phyloP scores from a whole-genome alignment of 1,140 invertebrate genomes.

The Drosophila cardini region DNA sequence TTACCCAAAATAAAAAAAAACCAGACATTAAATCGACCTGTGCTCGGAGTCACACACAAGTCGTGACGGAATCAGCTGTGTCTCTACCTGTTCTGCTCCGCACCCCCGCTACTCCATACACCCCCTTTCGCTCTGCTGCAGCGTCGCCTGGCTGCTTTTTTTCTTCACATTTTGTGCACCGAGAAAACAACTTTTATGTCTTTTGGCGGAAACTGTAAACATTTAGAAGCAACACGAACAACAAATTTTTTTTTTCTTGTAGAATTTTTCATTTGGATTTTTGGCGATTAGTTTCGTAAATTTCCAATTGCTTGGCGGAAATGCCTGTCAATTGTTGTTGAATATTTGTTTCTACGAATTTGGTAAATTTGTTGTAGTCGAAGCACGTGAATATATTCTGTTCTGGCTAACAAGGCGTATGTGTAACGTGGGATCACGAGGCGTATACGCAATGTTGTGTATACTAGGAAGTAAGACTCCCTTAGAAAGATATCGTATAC shows the following conservation, averaged over 20 bases:
- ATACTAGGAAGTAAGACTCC: slow-evolving; percentile 27
- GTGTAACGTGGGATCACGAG: slow-evolving; percentile 38
- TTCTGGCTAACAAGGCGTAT: slow-evolving; percentile 55
- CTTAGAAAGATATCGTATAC: not conserved
- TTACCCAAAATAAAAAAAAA: slow-evolving; percentile 34
- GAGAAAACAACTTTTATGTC: slow-evolving; percentile 50
- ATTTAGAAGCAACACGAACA: slow-evolving; percentile 29
- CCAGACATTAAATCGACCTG: slow-evolving; percentile 29
- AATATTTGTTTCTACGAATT: slow-evolving; percentile 19
- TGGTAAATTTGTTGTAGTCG: slow-evolving; percentile 2
- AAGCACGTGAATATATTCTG: slow-evolving; percentile 50
- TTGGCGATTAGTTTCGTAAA: slow-evolving; percentile 38
- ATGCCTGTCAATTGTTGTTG: slow-evolving; percentile 68
- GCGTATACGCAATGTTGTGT: slow-evolving; percentile 27
- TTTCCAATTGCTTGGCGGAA: slow-evolving; percentile 64
- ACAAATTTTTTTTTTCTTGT: slow-evolving; percentile 36
- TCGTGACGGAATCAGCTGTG: slow-evolving; percentile 79
- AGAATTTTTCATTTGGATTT: slow-evolving; percentile 58
- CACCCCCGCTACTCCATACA: not conserved
- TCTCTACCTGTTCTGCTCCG: slow-evolving; percentile 9
- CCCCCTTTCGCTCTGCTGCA: not conserved
- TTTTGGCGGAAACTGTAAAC: slow-evolving; percentile 76
- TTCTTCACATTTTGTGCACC: slow-evolving; percentile 23
- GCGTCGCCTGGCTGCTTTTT: slow-evolving; percentile 3
- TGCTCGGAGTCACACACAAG: slow-evolving; percentile 31